phyloP scores from a whole-genome alignment of 2,888 invertebrate genomes.

The Drosophila ustulata region DNA sequence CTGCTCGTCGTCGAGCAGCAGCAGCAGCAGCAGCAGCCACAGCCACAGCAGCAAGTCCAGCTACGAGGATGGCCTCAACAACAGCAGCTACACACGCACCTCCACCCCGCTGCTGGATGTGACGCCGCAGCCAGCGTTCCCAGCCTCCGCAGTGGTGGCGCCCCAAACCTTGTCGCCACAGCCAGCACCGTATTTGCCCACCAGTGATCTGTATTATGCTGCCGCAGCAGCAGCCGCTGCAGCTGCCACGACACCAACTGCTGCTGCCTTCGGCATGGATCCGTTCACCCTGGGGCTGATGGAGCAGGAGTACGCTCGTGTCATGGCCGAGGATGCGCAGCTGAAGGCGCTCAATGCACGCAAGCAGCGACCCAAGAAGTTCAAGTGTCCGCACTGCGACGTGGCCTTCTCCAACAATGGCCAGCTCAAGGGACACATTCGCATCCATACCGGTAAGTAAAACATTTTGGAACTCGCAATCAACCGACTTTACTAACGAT shows the following conservation, averaged over 20 bases:
- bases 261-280: conserved; percentile 80
- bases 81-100: conserved; percentile 65
- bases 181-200: conserved; percentile 48
- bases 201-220: conserved; percentile 67
- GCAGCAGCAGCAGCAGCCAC: conserved; percentile 45
- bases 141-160: conserved; percentile 32
- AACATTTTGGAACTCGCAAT: neutral
- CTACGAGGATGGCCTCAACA: conserved; percentile 73
- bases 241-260: conserved; percentile 44
- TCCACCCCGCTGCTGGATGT: conserved; percentile 57
- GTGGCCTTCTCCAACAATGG: conserved; percentile 98
- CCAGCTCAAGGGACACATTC: conserved; percentile 95
- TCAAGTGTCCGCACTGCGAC: conserved; percentile 95
- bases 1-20: conserved; percentile 28
- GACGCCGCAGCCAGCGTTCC: conserved; percentile 55
- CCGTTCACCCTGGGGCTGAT: conserved; percentile 86
- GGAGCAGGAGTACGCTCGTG: conserved; percentile 90
- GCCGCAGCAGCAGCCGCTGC: conserved; percentile 72
- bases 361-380: conserved; percentile 95
- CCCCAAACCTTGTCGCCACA: conserved; percentile 50
- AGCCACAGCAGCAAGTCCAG: conserved; percentile 63
- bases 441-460: conserved; percentile 93
- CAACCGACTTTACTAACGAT: conserved; percentile 37
- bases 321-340: conserved; percentile 90
- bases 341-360: conserved; percentile 88